Percentiles rank a stretch among this genome's conserved stretches.
These are phyloP conservation scores for Tanypteryx hageni DNA, from an alignment of 2,888 invertebrate genomes.

Conservation along the genomic window DNA sequence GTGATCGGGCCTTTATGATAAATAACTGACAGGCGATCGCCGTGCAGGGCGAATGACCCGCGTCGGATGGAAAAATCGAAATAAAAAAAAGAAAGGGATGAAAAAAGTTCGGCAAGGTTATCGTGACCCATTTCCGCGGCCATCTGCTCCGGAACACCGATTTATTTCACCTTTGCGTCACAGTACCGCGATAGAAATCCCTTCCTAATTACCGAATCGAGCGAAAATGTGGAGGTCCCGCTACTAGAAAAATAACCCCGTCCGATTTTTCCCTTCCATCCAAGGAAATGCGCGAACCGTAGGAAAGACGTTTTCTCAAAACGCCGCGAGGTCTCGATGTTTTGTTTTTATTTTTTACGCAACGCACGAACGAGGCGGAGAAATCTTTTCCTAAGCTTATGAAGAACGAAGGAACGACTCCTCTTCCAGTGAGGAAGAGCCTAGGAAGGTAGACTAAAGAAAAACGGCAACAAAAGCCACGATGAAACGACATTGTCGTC, in stretches of 20 bases:
- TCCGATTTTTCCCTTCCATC: background rate
- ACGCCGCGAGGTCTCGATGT: background rate
- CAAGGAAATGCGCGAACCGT: background rate
- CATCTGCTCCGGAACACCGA: slow-evolving; percentile 37
- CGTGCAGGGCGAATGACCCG: slow-evolving; percentile 48
- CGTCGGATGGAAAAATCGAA: background rate
- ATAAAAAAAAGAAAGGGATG: background rate
- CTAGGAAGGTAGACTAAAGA: background rate
- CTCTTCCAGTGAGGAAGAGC: background rate
- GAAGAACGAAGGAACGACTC: background rate
- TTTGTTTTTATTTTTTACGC: background rate
- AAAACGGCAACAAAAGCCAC: background rate
- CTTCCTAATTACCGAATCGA: background rate
- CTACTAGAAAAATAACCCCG: background rate
- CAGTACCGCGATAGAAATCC: background rate
- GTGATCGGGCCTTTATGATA: slow-evolving; percentile 30
- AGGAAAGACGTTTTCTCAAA: background rate
- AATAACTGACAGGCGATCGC: slow-evolving; percentile 35
- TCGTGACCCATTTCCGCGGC: slow-evolving; percentile 36
- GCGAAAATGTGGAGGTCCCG: background rate
- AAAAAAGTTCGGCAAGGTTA: slow-evolving; percentile 29
- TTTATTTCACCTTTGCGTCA: background rate
- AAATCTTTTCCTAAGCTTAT: background rate
- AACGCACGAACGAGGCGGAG: background rate
- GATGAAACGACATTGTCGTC: slow-evolving; percentile 18